Evolutionary conservation across 2,797 vertebrate genomes (phyloP), one percentile per base, ranked within the genome.

Genomic region (Danio jaintianensis): DNA sequence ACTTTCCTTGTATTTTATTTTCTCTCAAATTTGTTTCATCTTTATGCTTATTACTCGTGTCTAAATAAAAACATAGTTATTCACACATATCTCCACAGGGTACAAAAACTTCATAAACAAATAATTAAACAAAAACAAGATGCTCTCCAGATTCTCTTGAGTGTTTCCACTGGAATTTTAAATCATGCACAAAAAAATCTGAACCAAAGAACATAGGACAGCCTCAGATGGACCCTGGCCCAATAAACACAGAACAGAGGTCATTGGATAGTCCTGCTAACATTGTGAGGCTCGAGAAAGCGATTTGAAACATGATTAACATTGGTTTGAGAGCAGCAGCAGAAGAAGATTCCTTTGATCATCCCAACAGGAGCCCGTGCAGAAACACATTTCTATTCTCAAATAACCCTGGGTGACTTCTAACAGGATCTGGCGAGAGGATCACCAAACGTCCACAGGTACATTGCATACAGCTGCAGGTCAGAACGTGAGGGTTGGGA

Each of bases 311-410:
- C 5, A 2, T 52, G 55, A 61, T 70, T 58, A 58, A n/a, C 15
- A 18, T 62, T 20, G 15, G 15, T 6, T 55, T 20, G 29, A 38
- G 42, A 42, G 64, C 58, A 18, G 43, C 66, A 22, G 64, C 56
- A 15, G 43, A 38, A 13, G 66, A n/a, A 59, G 29, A 78, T 50
- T 6, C 0, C n/a, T 78, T 69, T 78, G 12, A 61, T 78, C 45
- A 47, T 78, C 43, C 55, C 64, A 69, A 61, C 76, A 70, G 29
- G 55, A 78, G 67, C 55, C 55, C 61, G 55, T 18, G 11, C 66
- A 42, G 43, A 42, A 66, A 45, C 52, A 20, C 45, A 61, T 59
- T 69, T 61, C 8, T 59, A 22, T 45, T 78, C n/a, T 70, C 66
- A 58, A 47, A 29, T 73, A 69, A 48, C 58, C 10, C 16, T 50